Conservation (phyloP, 2,797 vertebrate genomes). For the Benthosema pterotum region DNA sequence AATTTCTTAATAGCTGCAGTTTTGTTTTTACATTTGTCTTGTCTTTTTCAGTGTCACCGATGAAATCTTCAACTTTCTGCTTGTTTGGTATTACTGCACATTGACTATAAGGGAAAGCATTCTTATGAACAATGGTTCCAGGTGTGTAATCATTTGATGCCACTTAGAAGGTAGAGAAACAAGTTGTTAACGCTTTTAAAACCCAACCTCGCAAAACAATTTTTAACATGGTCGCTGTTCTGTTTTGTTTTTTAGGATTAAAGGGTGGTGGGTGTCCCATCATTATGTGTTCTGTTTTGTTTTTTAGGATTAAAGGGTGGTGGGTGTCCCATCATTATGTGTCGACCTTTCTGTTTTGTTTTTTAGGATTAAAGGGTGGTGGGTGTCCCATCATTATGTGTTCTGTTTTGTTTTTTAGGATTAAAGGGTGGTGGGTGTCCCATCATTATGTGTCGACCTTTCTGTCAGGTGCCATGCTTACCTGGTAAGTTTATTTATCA, state of each 20-base stretch:
- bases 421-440: constrained; percentile 99
- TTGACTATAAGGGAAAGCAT: constrained; percentile 97
- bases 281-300: constrained; percentile 90
- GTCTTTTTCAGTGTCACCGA: constrained; percentile 87
- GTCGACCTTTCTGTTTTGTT: constrained; percentile 95
- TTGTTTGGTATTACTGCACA: constrained; percentile 99
- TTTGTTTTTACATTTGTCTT: background rate
- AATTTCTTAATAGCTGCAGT: background rate
- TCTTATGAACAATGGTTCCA: constrained; percentile 96
- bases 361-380: constrained; percentile 99
- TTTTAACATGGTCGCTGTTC: background rate
- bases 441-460: constrained; percentile 98
- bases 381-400: constrained; percentile 98
- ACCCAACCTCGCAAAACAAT: background rate
- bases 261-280: constrained; percentile 99
- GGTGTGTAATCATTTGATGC: constrained; percentile 73
- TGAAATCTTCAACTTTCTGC: constrained; percentile 96
- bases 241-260: constrained; percentile 87
- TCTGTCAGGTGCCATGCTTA: constrained; percentile 97
- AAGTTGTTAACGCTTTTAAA: no score
- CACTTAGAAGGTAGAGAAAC: no score
- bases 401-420: constrained; percentile 88
- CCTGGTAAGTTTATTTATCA: constrained; percentile 85
- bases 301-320: constrained; percentile 99
- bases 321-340: constrained; percentile 99